Evolutionary conservation across 92 coral and sea anemone species (phyloP).

Genomic region (Metridium senile): DNA sequence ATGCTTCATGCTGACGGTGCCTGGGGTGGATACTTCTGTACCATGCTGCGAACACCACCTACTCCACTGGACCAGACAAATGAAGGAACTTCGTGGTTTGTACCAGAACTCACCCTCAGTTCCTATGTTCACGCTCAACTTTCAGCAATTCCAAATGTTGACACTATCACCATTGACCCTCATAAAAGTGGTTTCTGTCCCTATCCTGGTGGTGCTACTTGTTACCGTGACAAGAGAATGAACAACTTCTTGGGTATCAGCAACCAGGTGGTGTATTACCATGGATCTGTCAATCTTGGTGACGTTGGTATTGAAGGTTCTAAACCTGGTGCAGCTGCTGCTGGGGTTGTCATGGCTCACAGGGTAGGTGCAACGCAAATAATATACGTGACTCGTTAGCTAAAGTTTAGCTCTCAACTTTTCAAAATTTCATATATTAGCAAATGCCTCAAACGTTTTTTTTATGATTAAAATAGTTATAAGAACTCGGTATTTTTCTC

Average conservation of each 20-base stretch:
- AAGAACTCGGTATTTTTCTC: no score
- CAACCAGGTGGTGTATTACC: slow-evolving; percentile 69
- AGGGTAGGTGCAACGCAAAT: no score
- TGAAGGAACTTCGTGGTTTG: slow-evolving; percentile 54
- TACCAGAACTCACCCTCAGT: slow-evolving; percentile 72
- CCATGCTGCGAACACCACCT: slow-evolving; percentile 78
- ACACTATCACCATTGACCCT: slow-evolving; percentile 90
- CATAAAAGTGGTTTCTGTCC: slow-evolving; percentile 94
- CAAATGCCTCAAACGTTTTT: no score
- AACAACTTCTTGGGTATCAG: slow-evolving; percentile 74
- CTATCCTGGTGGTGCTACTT: slow-evolving; percentile 83
- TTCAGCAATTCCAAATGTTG: slow-evolving; percentile 61
- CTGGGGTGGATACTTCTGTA: slow-evolving; percentile 96
- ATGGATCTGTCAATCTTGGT: slow-evolving; percentile 65
- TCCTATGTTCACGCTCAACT: slow-evolving; percentile 54
- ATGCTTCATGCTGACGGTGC: slow-evolving; percentile 81
- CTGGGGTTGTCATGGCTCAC: slow-evolving; percentile 83
- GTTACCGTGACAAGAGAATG: slow-evolving; percentile 81
- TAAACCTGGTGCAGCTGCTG: slow-evolving; percentile 97
- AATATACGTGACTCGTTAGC: no score
- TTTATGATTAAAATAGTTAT: no score
- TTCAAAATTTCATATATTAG: no score
- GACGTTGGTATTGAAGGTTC: slow-evolving; percentile 83
- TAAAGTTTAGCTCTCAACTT: no score
- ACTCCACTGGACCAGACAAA: background rate